Evolutionary conservation across 2,113 vertebrate species (phyloP).

Genomic region (Hiodon tergisus): DNA sequence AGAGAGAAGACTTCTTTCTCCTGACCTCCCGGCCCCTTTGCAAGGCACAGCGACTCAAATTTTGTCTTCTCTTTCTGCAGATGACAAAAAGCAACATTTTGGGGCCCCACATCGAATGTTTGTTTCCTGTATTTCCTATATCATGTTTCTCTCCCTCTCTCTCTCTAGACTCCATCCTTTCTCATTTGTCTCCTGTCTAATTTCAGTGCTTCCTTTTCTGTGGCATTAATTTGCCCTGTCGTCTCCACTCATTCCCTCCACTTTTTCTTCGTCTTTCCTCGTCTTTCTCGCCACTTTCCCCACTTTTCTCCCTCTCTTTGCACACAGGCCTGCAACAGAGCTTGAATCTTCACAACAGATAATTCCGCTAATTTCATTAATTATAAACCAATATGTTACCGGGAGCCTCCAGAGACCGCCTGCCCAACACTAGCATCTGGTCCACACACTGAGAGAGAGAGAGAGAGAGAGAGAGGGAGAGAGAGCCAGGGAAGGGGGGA

Average conservation of each 20-base stretch:
- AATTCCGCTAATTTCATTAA: constrained; percentile 98
- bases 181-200: neutral
- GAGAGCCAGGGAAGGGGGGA: constrained; percentile 42
- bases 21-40: too few relatives aligned
- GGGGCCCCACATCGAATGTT: neutral
- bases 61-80: too few relatives aligned
- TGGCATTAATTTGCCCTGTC: constrained; percentile 26
- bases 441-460: constrained; percentile 54
- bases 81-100: neutral
- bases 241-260: constrained; percentile 26
- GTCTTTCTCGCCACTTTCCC: neutral
- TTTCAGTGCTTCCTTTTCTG: neutral
- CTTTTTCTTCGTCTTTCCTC: constrained; percentile 31
- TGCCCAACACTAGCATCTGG: constrained; percentile 91
- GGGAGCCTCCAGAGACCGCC: constrained; percentile 81
- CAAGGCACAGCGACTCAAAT: too few relatives aligned
- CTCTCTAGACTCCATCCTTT: neutral
- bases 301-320: constrained; percentile 34
- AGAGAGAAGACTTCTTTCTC: neutral
- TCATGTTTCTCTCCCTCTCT: neutral
- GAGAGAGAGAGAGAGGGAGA: constrained; percentile 43
- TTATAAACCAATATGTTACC: constrained; percentile 97
- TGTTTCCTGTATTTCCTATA: neutral
- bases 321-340: constrained; percentile 36
- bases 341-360: constrained; percentile 82